phyloP scores from a whole-genome alignment of 1,140 invertebrate genomes.

The Brachystomella parvula region DNA sequence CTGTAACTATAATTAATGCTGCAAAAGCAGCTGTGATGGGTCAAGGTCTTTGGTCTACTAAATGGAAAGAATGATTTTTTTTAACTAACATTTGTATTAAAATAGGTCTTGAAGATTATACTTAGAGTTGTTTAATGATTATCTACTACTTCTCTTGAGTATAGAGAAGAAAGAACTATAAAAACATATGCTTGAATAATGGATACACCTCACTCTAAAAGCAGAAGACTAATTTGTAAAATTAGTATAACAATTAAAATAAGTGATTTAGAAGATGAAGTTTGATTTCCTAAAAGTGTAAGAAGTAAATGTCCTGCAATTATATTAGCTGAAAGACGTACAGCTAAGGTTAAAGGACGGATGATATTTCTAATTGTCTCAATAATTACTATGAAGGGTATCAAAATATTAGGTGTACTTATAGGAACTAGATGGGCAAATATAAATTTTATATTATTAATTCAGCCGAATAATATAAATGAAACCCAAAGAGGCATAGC shows the following conservation, averaged over 20 bases:
- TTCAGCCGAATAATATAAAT: slow-evolving; percentile 49
- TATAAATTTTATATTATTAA: slow-evolving; percentile 47
- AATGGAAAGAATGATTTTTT: slow-evolving; percentile 36
- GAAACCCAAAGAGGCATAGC: slow-evolving; percentile 52
- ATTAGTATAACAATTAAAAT: slow-evolving; percentile 44
- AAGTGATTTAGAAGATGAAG: slow-evolving; percentile 29
- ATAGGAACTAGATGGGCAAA: slow-evolving; percentile 54
- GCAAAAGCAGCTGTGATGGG: slow-evolving; percentile 46
- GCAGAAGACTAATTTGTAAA: slow-evolving; percentile 48
- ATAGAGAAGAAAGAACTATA: slow-evolving; percentile 47
- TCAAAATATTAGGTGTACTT: slow-evolving; percentile 50
- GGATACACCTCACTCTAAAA: slow-evolving; percentile 47
- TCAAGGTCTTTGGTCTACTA: slow-evolving; percentile 48
- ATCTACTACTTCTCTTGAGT: slow-evolving; percentile 45
- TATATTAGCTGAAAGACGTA: slow-evolving; percentile 60
- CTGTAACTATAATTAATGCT: slow-evolving; percentile 44
- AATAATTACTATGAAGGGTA: slow-evolving; percentile 47
- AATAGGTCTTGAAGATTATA: slow-evolving; percentile 36
- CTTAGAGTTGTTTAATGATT: neutral
- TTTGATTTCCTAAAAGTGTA: slow-evolving; percentile 49
- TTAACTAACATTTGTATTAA: slow-evolving; percentile 35
- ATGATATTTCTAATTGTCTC: slow-evolving; percentile 47
- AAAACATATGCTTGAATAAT: slow-evolving; percentile 53
- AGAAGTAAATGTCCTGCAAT: slow-evolving; percentile 57
- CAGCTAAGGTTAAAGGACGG: slow-evolving; percentile 54